phyloP scores from a whole-genome alignment of 53 echinoderm and acorn worm species.

The Arbacia lixula region DNA sequence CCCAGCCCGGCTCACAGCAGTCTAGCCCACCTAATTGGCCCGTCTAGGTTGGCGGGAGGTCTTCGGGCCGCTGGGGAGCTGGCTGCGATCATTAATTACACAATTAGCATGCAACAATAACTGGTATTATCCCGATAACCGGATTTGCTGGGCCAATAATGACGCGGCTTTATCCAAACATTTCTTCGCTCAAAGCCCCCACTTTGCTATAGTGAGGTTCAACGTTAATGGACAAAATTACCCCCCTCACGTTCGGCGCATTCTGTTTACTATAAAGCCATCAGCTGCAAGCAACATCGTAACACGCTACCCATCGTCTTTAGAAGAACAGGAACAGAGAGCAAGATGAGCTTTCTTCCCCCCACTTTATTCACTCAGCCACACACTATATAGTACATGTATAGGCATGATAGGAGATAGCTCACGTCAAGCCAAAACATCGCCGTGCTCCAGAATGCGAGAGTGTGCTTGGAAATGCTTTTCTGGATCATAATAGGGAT shows the following conservation, averaged over 20 bases:
- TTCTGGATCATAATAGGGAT: slow-evolving; percentile 49
- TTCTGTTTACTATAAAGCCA: no score
- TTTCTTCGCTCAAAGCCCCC: not conserved
- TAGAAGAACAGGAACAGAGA: no score
- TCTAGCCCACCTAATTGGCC: slow-evolving; percentile 59
- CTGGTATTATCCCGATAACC: slow-evolving; percentile 48
- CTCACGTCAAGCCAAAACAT: not conserved
- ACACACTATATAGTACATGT: no score
- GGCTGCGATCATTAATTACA: slow-evolving; percentile 42
- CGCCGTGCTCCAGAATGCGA: slow-evolving; percentile 28
- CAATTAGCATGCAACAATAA: slow-evolving; percentile 54
- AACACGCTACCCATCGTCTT: no score
- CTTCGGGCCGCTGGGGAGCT: not conserved
- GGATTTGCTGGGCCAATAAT: slow-evolving; percentile 6
- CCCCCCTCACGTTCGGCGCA: no score
- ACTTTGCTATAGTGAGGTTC: no score
- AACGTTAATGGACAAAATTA: no score
- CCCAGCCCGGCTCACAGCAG: slow-evolving; percentile 27
- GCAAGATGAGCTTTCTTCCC: no score
- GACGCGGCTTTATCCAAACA: slow-evolving; percentile 46
- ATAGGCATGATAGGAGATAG: no score
- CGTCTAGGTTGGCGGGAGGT: slow-evolving; percentile 7
- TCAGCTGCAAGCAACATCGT: no score
- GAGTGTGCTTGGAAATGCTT: slow-evolving; percentile 27
- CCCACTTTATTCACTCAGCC: no score